Evolutionary conservation across 2,888 invertebrate species (phyloP).

Genomic region (Eupithecia exiguata): DNA sequence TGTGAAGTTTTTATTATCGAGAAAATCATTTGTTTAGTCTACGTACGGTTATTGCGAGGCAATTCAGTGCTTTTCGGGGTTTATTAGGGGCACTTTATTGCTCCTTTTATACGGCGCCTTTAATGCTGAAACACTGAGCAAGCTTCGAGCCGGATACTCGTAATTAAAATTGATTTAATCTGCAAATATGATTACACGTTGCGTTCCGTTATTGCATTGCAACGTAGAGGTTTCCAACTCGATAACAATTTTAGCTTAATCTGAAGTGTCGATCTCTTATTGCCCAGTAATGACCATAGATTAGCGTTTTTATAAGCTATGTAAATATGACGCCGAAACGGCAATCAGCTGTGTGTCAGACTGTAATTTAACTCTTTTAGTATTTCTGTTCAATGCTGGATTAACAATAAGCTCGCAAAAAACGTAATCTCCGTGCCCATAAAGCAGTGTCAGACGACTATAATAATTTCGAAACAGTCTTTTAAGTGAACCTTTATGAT

Average conservation of each 20-base stretch:
- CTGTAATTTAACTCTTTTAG: conserved; percentile 50
- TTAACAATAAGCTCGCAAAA: conserved; percentile 63
- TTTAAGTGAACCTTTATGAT: conserved; percentile 83
- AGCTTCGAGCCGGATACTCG: conserved; percentile 67
- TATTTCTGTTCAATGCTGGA: conserved; percentile 57
- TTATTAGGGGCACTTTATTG: conserved; percentile 80
- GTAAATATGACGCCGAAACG: conserved; percentile 46
- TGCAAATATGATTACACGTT: conserved; percentile 69
- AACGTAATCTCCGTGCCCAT: conserved; percentile 67
- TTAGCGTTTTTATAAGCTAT: conserved; percentile 54
- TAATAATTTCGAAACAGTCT: conserved; percentile 82
- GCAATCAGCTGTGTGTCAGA: conserved; percentile 43
- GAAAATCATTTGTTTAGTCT: conserved; percentile 83
- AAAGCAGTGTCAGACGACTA: conserved; percentile 77
- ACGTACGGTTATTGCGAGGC: conserved; percentile 79
- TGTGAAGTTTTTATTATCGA: conserved; percentile 82
- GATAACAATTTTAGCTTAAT: conserved; percentile 59
- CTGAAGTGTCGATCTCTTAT: conserved; percentile 62
- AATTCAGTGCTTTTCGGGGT: conserved; percentile 75
- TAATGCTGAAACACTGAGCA: conserved; percentile 65
- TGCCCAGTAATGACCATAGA: conserved; percentile 57
- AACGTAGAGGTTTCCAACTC: conserved; percentile 57
- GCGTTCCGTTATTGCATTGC: conserved; percentile 61
- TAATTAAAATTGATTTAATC: conserved; percentile 78
- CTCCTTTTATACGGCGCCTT: conserved; percentile 69